Evolutionary conservation across 2,797 vertebrate species (phyloP).

Genomic region (Sebastes dallii): DNA sequence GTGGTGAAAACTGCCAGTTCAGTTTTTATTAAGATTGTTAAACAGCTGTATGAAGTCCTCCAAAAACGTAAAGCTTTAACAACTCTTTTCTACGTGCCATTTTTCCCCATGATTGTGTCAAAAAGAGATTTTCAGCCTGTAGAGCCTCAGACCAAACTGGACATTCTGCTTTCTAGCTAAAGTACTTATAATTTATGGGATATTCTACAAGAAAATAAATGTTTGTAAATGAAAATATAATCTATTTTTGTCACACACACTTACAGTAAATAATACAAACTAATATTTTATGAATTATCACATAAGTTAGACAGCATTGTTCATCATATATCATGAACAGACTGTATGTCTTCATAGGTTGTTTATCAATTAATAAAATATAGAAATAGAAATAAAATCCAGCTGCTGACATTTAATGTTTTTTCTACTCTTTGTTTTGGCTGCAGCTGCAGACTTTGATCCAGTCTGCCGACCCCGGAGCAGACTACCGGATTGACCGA

Average conservation of each 20-base stretch:
- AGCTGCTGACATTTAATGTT: background rate
- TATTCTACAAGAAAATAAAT: background rate
- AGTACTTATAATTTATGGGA: background rate
- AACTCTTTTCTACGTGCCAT: background rate
- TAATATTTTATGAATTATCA: background rate
- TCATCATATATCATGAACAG: background rate
- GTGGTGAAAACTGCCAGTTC: background rate
- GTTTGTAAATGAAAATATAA: background rate
- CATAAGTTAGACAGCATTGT: background rate
- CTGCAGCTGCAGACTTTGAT: constrained; percentile 92
- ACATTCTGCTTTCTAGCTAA: background rate
- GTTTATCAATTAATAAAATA: background rate
- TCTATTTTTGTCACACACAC: background rate
- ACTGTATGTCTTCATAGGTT: background rate
- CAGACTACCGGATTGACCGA: constrained; percentile 94
- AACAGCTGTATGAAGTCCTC: background rate
- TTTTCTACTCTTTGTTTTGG: background rate
- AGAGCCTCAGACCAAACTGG: background rate
- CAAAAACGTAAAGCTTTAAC: background rate
- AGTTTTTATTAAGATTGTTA: background rate
- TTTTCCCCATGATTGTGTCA: background rate
- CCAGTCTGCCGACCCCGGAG: constrained; percentile 92
- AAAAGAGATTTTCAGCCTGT: background rate
- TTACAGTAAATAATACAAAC: background rate
- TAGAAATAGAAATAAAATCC: background rate